These are phyloP conservation scores for Zhuqinia jingwanae DNA, from an alignment of 2,888 invertebrate species.

Conservation along the genomic window DNA sequence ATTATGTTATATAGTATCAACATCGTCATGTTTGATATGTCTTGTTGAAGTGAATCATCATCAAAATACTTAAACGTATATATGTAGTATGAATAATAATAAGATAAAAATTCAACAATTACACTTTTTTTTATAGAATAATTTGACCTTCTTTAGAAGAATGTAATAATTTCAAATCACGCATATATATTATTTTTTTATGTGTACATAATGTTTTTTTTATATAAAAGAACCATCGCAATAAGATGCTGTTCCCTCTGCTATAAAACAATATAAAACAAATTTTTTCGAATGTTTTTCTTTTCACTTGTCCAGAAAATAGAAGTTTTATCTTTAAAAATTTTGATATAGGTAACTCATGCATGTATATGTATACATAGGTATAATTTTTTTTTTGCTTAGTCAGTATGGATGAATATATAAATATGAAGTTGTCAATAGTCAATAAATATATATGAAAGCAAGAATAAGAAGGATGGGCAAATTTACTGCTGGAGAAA, in stretches of 20 bases:
- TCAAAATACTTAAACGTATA: background rate
- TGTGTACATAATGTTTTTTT: background rate
- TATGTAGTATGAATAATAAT: conserved; percentile 8
- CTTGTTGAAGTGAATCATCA: conserved; percentile 75
- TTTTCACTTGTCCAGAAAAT: conserved; percentile 16
- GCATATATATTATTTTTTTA: background rate
- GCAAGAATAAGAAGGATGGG: too few species aligned
- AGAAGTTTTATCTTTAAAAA: conserved; percentile 20
- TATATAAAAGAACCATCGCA: conserved; percentile 20
- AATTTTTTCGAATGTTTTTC: conserved; percentile 14
- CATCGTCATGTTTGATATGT: conserved; percentile 75
- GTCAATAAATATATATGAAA: too few species aligned
- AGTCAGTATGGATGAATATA: too few species aligned
- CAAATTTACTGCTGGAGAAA: too few species aligned
- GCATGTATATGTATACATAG: background rate
- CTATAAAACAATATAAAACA: conserved; percentile 41
- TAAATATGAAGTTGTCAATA: too few species aligned
- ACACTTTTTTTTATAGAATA: background rate
- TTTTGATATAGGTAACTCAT: conserved; percentile 40
- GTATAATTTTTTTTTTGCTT: too few species aligned
- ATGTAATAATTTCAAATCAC: conserved; percentile 47
- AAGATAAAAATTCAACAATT: conserved; percentile 51
- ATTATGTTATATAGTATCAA: conserved; percentile 43
- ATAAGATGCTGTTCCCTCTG: conserved; percentile 45
- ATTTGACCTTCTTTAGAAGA: conserved; percentile 3